Conservation (phyloP, 2,113 vertebrate genomes). For the Zosterops borbonicus region DNA sequence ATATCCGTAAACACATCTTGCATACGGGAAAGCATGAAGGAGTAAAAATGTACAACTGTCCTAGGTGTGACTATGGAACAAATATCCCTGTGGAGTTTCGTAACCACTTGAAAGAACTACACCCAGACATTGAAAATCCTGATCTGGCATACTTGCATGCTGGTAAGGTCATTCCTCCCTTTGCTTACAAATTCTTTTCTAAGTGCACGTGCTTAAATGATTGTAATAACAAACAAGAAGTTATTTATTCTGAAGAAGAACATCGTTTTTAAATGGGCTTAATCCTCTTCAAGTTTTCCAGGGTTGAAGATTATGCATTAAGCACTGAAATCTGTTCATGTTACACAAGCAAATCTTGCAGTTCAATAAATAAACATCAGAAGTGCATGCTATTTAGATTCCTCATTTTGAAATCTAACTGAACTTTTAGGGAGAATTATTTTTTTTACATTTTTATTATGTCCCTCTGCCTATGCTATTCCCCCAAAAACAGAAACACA, state of each 20-base stretch:
- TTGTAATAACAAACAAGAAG: neutral
- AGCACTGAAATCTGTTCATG: neutral
- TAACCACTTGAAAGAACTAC: constrained; percentile 93
- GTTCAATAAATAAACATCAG: neutral
- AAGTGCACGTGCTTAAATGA: neutral
- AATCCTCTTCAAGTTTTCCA: neutral
- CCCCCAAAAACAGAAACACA: neutral
- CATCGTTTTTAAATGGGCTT: neutral
- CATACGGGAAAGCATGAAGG: constrained; percentile 97
- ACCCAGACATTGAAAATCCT: constrained; percentile 94
- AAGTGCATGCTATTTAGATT: neutral
- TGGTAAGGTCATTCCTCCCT: constrained; percentile 73
- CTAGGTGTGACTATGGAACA: constrained; percentile 89
- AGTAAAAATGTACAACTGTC: constrained; percentile 99
- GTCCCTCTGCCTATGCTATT: neutral
- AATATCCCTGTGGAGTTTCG: constrained; percentile 95
- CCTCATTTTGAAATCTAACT: neutral
- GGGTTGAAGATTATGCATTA: neutral
- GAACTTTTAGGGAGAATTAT: neutral
- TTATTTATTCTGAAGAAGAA: neutral
- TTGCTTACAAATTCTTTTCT: neutral
- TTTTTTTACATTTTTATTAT: neutral
- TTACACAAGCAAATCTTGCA: neutral
- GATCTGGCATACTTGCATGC: constrained; percentile 96
- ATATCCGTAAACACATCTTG: constrained; percentile 97